A percentile compares a stretch with the other conserved stretches of the same genome.
phyloP scores from a whole-genome alignment of 2,888 invertebrate species.

The Acanthosoma haemorrhoidale region DNA sequence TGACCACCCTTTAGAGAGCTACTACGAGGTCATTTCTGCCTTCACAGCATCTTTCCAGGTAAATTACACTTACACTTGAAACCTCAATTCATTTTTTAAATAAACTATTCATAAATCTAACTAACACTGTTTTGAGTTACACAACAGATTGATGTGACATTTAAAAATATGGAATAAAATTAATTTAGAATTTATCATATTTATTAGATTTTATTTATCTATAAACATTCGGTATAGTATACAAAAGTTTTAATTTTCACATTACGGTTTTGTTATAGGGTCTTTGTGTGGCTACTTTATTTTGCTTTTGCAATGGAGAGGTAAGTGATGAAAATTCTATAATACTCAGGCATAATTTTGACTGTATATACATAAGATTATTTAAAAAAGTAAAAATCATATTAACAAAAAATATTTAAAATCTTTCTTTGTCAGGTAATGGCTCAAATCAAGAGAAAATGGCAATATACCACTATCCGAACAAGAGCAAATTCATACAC shows the following conservation, averaged over 20 bases:
- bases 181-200: not conserved
- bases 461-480: slow-evolving; percentile 67
- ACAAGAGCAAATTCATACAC: slow-evolving; percentile 79
- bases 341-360: not conserved
- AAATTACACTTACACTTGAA: no score
- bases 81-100: no score
- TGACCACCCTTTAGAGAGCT: slow-evolving; percentile 64
- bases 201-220: not conserved
- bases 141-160: no score
- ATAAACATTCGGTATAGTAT: no score
- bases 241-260: no score
- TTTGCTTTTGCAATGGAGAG: slow-evolving; percentile 94
- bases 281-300: slow-evolving; percentile 82
- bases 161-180: no score
- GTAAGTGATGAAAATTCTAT: slow-evolving; percentile 52
- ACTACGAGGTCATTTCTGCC: slow-evolving; percentile 80
- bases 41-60: slow-evolving; percentile 84
- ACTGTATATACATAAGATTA: not conserved
- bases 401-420: not conserved
- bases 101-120: no score
- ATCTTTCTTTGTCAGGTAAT: slow-evolving; percentile 55
- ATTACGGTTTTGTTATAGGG: slow-evolving; percentile 68
- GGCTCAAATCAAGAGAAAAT: slow-evolving; percentile 75
- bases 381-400: not conserved
- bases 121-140: no score